Base-by-base conservation (phyloP, 2,888 invertebrate species). In the Microdon myrmicae region DNA sequence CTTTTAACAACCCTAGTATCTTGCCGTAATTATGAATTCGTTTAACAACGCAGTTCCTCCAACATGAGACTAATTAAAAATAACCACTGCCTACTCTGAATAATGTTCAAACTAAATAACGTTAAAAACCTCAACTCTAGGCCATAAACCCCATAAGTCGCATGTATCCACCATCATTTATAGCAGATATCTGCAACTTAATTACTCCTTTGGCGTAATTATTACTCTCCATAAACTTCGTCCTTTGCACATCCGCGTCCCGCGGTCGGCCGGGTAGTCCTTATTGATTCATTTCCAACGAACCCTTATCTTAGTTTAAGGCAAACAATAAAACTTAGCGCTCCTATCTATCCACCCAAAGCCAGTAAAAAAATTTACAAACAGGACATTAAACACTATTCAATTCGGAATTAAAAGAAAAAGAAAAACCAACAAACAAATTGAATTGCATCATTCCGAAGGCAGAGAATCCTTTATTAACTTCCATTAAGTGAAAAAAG, bases 131-230 rank as follows among this genome's bases (percentile, higher is more conserved):
- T 3, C n/a, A 22, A 1, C 32, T 16, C 6, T 6, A 7, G 7
- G 29, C 25, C 10, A 49, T 61, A 55, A 61, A 49, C 8, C 20
- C 55, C 49, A 61, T 34, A 49, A 45, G 61, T 12, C 39, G 19
- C 31, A 12, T 6, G 19, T 5, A 31, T 25, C 25, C 5, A 22
- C 38, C 43, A 25, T 49, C 61, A 61, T 61, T 22, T 55, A 44
- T 61, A 39, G 6, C n/a, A 20, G 34, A 49, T 55, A 54, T 54
- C 48, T 22, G 19, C 43, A 49, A 56, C 55, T 55, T 55, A 61
- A 56, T 64, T 64, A 58, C 56, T 64, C 32, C 32, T 47, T 51
- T 48, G 34, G 16, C 31, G 26, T 38, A 47, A 53, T 56, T 56
- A 64, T 64, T 64, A 47, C 58, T 32, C 10, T 43, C 31, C 9